Evolutionary conservation across 2,888 invertebrate genomes (phyloP).

Genomic region (Synergus laeviventris): DNA sequence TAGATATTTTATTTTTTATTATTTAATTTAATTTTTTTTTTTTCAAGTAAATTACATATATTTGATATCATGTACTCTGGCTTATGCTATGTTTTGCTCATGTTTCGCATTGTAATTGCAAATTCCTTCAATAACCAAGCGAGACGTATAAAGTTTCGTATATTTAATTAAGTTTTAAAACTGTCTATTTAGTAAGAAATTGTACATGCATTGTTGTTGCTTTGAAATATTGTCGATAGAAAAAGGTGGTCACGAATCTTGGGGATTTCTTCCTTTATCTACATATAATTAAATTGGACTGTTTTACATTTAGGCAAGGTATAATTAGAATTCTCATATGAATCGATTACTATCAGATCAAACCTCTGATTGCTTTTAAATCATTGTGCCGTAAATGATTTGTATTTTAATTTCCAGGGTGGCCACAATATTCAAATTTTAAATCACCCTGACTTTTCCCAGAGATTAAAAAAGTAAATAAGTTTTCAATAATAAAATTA

Average conservation of each 20-base stretch:
- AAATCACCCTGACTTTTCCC: no score
- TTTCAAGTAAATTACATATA: constrained; percentile 43
- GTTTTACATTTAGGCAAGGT: no score
- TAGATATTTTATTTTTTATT: constrained; percentile 4
- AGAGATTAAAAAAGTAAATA: no score
- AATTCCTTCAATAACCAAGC: constrained; percentile 46
- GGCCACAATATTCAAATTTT: no score
- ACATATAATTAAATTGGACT: no score
- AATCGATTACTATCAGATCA: no score
- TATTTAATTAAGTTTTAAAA: not conserved
- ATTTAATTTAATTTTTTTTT: constrained; percentile 9
- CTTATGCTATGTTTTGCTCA: constrained; percentile 63
- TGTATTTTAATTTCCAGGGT: no score
- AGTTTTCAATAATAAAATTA: no score
- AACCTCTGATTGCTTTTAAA: no score
- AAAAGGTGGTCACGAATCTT: not conserved
- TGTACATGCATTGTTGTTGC: constrained; percentile 19
- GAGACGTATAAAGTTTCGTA: constrained; percentile 30
- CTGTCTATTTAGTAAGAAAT: not conserved
- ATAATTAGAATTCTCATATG: no score
- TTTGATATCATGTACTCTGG: constrained; percentile 61
- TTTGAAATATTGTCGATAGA: constrained; percentile 1
- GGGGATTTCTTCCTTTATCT: not conserved
- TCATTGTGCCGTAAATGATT: no score
- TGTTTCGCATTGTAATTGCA: constrained; percentile 58